Evolutionary conservation across 2,888 invertebrate genomes (phyloP), one percentile per base, ranked within the genome.

Genomic region (Diarsia rubi): DNA sequence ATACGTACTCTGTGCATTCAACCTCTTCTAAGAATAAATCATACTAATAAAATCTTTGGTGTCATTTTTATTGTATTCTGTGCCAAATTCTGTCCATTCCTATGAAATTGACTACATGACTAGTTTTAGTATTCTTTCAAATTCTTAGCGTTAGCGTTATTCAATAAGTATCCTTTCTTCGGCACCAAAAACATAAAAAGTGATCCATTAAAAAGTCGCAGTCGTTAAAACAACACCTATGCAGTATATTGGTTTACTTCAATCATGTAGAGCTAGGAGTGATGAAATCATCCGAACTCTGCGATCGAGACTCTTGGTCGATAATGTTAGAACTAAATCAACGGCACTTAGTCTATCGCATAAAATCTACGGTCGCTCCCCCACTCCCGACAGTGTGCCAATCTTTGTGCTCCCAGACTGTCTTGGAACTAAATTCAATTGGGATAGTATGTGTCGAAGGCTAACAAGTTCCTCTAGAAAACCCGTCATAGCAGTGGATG

Each of bases 401-500:
- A 78, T 87, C 16, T n/a, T 99, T 2, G 97, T 98, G 63, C 97
- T 98, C 91, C 99, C 99, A 91, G 99, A 99, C 0, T 94, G 99
- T 54, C 97, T 99, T 84, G 99, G 99, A 0, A 98, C 98, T 0
- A 99, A 98, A 92, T 97, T 96, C 79, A 99, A 99, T 92, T 99
- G 99, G 99, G 97, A 98, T 84, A 97, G 97, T 69, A 93, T 99
- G 67, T 97, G 98, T 31, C 98, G 98, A 91, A 97, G 95, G 0
- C 95, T 98, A n/a, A 96, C 97, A 81, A 94, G 97, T 63, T 93
- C 93, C 78, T 97, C 97, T 12, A 94, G 97, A 24, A 97, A 97
- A 82, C 97, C 97, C 94, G 98, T 99, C 0, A 97, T 98, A 77
- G 97, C 98, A 0, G 97, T 98, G 24, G 99, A 99, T 95, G 97